Percentiles rank a stretch among this genome's conserved stretches.
Conservation (phyloP, 2,797 vertebrate species). For the Coreius guichenoti region DNA sequence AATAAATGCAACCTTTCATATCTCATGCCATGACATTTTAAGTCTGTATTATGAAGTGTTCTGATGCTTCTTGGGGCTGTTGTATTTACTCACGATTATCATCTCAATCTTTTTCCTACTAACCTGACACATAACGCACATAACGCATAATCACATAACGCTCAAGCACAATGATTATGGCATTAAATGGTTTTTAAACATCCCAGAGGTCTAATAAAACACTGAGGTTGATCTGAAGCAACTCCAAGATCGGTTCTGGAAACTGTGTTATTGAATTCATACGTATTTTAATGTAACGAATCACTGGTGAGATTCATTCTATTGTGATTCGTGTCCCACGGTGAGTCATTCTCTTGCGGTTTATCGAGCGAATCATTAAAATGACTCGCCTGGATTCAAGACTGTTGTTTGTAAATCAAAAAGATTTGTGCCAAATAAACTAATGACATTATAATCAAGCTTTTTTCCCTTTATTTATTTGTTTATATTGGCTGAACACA, state of each 20-base stretch:
- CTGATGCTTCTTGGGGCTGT: not conserved
- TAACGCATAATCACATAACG: constrained; percentile 50
- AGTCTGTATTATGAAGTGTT: not conserved
- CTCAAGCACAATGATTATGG: constrained; percentile 41
- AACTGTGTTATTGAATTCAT: not conserved
- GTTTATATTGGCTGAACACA: not conserved
- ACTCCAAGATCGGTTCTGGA: not conserved
- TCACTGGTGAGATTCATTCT: not conserved
- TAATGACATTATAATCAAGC: constrained; percentile 17
- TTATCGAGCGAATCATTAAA: constrained; percentile 18
- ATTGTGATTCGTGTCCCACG: not conserved
- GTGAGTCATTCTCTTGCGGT: not conserved
- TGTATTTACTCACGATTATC: not conserved
- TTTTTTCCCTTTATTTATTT: not conserved
- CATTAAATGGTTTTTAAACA: not conserved
- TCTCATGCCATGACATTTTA: not conserved
- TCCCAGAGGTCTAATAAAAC: not conserved
- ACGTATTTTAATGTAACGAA: not conserved
- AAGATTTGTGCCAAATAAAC: constrained; percentile 57
- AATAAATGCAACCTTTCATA: not conserved
- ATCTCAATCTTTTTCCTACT: not conserved
- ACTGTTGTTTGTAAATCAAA: constrained; percentile 42
- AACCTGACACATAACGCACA: too few species aligned
- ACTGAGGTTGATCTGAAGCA: not conserved
- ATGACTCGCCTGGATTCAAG: constrained; percentile 29